These are phyloP conservation scores for Pogonomyrmex californicus DNA, from an alignment of 1,140 invertebrate genomes.

Conservation along the genomic window DNA sequence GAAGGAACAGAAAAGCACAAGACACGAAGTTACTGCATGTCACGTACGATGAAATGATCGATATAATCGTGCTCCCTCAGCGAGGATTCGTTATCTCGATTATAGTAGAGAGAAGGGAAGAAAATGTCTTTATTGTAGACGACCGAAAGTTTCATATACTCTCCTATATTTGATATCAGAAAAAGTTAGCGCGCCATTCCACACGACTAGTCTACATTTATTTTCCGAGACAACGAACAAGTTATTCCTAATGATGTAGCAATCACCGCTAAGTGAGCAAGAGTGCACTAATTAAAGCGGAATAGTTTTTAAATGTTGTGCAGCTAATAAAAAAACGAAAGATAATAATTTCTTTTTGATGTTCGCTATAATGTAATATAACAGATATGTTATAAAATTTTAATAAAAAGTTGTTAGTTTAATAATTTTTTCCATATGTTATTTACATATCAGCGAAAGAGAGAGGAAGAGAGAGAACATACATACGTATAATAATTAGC, in stretches of 20 bases:
- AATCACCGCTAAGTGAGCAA: conserved; percentile 14
- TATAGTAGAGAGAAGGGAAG: not conserved
- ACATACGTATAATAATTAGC: not conserved
- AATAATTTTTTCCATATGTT: too few species aligned
- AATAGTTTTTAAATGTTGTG: not conserved
- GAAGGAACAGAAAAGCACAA: not conserved
- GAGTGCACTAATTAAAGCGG: not conserved
- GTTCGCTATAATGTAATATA: too few species aligned
- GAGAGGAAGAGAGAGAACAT: too few species aligned
- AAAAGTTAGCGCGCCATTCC: conserved; percentile 15
- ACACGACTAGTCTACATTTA: conserved; percentile 7
- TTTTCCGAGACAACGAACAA: not conserved
- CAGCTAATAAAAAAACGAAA: not conserved
- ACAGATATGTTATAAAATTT: too few species aligned
- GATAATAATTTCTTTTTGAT: not conserved
- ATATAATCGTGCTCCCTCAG: conserved; percentile 39
- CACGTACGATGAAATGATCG: conserved; percentile 46
- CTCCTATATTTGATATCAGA: conserved; percentile 9
- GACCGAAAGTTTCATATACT: conserved; percentile 19
- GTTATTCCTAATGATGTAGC: conserved; percentile 6
- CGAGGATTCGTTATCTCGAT: conserved; percentile 44
- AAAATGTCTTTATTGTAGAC: conserved; percentile 25
- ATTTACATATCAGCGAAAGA: too few species aligned
- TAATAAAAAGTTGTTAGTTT: too few species aligned
- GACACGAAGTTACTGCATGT: conserved; percentile 18